A percentile compares a stretch with the other conserved stretches of the same genome.
These are phyloP conservation scores for Eubasilissa splendida DNA, from an alignment of 2,888 invertebrate genomes.

Conservation along the genomic window DNA sequence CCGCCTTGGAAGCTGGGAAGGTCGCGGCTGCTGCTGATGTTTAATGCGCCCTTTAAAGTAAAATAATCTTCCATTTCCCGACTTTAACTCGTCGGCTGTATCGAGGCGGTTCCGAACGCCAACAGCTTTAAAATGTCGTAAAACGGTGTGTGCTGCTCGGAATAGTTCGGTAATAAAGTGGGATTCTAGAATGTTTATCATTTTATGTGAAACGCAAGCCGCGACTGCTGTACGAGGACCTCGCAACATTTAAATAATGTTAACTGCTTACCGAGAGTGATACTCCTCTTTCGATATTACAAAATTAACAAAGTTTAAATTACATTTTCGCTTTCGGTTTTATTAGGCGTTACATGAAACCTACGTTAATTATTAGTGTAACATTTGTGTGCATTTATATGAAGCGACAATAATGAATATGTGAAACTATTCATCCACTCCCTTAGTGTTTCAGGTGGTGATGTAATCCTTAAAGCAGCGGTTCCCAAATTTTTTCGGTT, in stretches of 20 bases:
- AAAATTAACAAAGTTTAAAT: too few relatives aligned
- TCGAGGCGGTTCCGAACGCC: slow-evolving; percentile 8
- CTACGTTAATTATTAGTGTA: too few relatives aligned
- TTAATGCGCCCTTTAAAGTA: slow-evolving; percentile 25
- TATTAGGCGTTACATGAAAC: too few relatives aligned
- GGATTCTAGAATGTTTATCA: slow-evolving; percentile 15
- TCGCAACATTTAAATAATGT: slow-evolving; percentile 3
- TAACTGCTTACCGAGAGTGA: too few relatives aligned
- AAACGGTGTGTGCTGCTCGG: slow-evolving; percentile 21
- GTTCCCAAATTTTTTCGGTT: too few relatives aligned
- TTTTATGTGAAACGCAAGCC: slow-evolving; percentile 8
- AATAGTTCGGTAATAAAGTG: slow-evolving; percentile 28
- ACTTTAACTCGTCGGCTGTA: not conserved
- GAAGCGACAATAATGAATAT: too few relatives aligned
- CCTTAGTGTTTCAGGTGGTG: too few relatives aligned
- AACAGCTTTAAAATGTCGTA: slow-evolving; percentile 23
- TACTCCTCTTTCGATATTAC: too few relatives aligned
- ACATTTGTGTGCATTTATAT: too few relatives aligned
- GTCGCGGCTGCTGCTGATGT: not conserved
- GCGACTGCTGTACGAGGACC: slow-evolving; percentile 9
- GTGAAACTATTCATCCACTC: too few relatives aligned
- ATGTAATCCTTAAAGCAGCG: too few relatives aligned
- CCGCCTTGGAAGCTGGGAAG: slow-evolving; percentile 26
- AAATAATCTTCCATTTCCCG: slow-evolving; percentile 5
- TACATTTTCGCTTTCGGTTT: too few relatives aligned